These are phyloP conservation scores for Dendropsophus ebraccatus DNA, from an alignment of 2,113 vertebrate genomes.

Conservation along the genomic window DNA sequence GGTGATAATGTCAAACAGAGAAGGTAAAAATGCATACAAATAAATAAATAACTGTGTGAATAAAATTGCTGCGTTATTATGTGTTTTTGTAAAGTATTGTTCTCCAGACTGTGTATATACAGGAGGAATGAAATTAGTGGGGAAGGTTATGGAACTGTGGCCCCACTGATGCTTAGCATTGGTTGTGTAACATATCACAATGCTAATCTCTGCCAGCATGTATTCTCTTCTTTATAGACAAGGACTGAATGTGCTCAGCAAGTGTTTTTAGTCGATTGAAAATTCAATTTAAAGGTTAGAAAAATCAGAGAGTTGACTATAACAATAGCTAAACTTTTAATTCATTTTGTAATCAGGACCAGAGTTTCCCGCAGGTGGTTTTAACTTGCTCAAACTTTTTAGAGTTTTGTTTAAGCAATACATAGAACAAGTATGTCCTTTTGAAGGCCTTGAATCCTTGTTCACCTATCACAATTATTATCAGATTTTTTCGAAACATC, in stretches of 20 bases:
- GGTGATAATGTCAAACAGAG: neutral
- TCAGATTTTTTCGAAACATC: neutral
- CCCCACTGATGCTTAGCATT: constrained; percentile 28
- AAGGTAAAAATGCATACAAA: neutral
- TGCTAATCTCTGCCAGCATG: constrained; percentile 55
- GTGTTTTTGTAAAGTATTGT: neutral
- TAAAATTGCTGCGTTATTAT: neutral
- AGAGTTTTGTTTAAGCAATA: neutral
- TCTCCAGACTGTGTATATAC: neutral
- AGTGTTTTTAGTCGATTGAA: constrained; percentile 42
- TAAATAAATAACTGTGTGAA: neutral
- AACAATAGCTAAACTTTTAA: constrained; percentile 63
- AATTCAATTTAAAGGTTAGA: constrained; percentile 55
- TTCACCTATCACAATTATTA: neutral
- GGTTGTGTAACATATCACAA: constrained; percentile 57
- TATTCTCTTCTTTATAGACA: constrained; percentile 53
- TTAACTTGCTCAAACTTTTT: constrained; percentile 48
- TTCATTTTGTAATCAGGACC: constrained; percentile 58
- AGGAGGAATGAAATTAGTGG: constrained; percentile 44
- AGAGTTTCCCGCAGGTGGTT: constrained; percentile 52
- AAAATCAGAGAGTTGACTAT: constrained; percentile 46
- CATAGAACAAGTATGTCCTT: neutral
- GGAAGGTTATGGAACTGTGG: constrained; percentile 52
- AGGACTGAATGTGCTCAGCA: constrained; percentile 59
- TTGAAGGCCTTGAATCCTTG: neutral